Evolutionary conservation across 2,888 invertebrate species (phyloP).

Genomic region (Temnothorax rugatulus): DNA sequence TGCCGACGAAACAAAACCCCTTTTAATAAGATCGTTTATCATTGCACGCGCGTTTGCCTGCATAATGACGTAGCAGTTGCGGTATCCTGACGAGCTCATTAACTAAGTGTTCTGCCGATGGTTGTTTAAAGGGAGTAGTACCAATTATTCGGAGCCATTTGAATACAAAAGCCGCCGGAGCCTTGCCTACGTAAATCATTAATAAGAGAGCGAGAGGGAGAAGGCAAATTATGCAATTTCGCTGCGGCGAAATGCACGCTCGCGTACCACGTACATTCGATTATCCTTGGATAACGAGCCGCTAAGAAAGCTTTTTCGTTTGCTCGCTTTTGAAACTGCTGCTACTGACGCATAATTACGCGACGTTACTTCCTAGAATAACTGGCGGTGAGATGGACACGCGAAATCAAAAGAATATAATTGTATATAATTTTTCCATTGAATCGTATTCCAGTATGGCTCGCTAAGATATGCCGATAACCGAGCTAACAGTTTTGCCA

Average conservation of each 20-base stretch:
- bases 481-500: slow-evolving; percentile 19
- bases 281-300: slow-evolving; percentile 13
- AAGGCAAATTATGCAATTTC: slow-evolving; percentile 27
- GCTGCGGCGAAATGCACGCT: background rate
- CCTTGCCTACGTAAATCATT: slow-evolving; percentile 17
- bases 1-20: background rate
- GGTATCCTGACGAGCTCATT: slow-evolving; percentile 39
- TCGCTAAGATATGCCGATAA: background rate
- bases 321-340: background rate
- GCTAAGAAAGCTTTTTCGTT: slow-evolving; percentile 10
- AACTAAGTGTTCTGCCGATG: slow-evolving; percentile 30
- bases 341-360: slow-evolving; percentile 16
- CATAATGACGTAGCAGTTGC: background rate
- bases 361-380: background rate
- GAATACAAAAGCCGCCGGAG: slow-evolving; percentile 37
- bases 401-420: background rate
- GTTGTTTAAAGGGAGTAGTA: background rate
- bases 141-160: slow-evolving; percentile 36
- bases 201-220: background rate
- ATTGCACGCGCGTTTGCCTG: background rate
- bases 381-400: background rate
- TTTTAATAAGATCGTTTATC: slow-evolving; percentile 1
- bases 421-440: background rate
- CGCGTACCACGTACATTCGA: slow-evolving; percentile 1
- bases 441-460: background rate